Conservation (phyloP, 53 echinoderm and acorn worm species). For the Actinopyga echinites region DNA sequence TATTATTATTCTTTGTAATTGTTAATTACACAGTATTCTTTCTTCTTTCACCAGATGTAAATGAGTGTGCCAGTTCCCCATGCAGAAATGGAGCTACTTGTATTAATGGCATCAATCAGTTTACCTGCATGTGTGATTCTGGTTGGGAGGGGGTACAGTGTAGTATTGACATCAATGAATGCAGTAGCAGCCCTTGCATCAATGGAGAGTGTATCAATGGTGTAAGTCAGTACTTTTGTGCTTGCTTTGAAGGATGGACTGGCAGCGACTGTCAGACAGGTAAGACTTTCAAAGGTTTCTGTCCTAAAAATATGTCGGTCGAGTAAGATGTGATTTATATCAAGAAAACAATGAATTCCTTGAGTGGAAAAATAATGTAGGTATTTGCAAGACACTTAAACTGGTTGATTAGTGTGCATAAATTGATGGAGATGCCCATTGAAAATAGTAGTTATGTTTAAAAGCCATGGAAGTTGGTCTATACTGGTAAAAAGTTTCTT, state of each 20-base stretch:
- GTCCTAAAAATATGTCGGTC: no score
- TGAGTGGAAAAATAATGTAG: no score
- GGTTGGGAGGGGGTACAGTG: conserved; percentile 38
- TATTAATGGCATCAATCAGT: conserved; percentile 1
- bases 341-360: no score
- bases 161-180: conserved; percentile 48
- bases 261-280: conserved; percentile 54
- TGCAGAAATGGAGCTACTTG: conserved; percentile 27
- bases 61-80: conserved; percentile 29
- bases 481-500: no score
- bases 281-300: neutral
- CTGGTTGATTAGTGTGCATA: no score
- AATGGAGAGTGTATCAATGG: conserved; percentile 43
- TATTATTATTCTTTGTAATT: no score
- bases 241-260: conserved; percentile 37
- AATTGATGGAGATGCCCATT: no score
- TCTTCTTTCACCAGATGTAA: neutral
- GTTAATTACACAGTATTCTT: neutral
- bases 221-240: conserved; percentile 42
- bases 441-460: no score
- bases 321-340: no score
- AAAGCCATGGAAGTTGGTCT: no score
- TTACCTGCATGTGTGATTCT: neutral
- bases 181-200: conserved; percentile 32
- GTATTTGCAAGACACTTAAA: no score